Conservation (phyloP, 1,140 invertebrate genomes). For the Hyles vespertilio region DNA sequence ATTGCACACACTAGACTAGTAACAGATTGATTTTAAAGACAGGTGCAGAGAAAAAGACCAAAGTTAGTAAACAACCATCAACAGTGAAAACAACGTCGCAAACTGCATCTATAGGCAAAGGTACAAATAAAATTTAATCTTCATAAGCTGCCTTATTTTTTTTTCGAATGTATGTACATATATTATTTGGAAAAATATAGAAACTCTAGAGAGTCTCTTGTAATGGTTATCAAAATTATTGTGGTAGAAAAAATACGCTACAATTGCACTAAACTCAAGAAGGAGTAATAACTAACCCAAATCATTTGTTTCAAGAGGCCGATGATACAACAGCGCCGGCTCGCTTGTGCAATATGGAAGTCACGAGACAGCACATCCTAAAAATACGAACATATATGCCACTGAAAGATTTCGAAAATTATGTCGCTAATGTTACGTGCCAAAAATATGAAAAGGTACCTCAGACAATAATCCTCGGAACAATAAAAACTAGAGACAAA, state of each 20-base stretch:
- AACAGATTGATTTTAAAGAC: too few relatives aligned
- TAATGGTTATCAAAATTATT: too few relatives aligned
- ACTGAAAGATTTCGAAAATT: conserved; percentile 23
- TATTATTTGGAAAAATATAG: too few relatives aligned
- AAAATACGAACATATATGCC: conserved; percentile 18
- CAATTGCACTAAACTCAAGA: not conserved
- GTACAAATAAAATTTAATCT: too few relatives aligned
- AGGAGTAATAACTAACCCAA: conserved; percentile 16
- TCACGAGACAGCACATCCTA: conserved; percentile 28
- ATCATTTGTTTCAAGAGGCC: conserved; percentile 53
- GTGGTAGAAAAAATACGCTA: not conserved
- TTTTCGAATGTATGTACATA: too few relatives aligned
- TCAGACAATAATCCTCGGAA: conserved; percentile 17
- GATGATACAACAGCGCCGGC: conserved; percentile 15
- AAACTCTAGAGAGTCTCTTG: too few relatives aligned
- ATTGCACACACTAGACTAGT: too few relatives aligned
- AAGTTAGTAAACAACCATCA: too few relatives aligned
- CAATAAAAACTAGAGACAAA: conserved; percentile 15
- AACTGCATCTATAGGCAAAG: too few relatives aligned
- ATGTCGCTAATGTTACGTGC: conserved; percentile 34
- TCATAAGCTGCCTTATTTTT: too few relatives aligned
- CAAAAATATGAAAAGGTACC: conserved; percentile 28
- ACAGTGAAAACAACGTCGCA: too few relatives aligned
- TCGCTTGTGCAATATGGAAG: conserved; percentile 35
- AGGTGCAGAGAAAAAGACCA: too few relatives aligned